A percentile compares a stretch with the other conserved stretches of the same genome.
Conservation (phyloP, 2,888 invertebrate genomes). For the Parnassius smintheus region DNA sequence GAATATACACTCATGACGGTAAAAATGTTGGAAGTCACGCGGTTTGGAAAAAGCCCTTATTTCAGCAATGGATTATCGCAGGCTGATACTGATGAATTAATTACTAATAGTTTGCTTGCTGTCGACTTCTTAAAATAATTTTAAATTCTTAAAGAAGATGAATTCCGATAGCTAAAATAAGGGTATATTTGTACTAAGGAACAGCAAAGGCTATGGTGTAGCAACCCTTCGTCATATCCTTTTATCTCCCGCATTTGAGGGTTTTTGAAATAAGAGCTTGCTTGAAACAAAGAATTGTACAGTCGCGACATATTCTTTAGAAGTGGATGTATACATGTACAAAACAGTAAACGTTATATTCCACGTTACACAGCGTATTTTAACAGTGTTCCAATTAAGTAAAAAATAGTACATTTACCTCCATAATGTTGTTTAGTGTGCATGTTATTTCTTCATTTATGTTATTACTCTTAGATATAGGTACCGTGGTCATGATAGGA, state of each 20-base stretch:
- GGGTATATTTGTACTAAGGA: slow-evolving; percentile 19
- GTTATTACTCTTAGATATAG: neutral
- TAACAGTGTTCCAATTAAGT: neutral
- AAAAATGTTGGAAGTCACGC: too few relatives aligned
- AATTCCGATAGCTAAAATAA: too few relatives aligned
- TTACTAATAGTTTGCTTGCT: too few relatives aligned
- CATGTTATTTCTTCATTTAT: neutral
- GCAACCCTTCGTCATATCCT: slow-evolving; percentile 24
- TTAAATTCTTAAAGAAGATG: too few relatives aligned
- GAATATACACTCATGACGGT: too few relatives aligned
- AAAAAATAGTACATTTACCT: neutral
- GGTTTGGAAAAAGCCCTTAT: too few relatives aligned
- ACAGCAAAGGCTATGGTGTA: slow-evolving; percentile 23
- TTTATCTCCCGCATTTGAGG: slow-evolving; percentile 26
- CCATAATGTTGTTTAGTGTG: neutral
- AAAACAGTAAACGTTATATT: too few relatives aligned
- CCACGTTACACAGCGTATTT: too few relatives aligned
- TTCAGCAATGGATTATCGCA: too few relatives aligned
- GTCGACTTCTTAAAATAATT: too few relatives aligned
- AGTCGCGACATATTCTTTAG: slow-evolving; percentile 10
- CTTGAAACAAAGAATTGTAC: slow-evolving; percentile 23
- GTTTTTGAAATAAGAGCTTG: slow-evolving; percentile 27
- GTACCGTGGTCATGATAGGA: too few relatives aligned
- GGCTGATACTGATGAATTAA: too few relatives aligned
- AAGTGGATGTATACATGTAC: neutral